Evolutionary conservation across 2,113 vertebrate genomes (phyloP).

Genomic region (Plecturocebus donacophilus): DNA sequence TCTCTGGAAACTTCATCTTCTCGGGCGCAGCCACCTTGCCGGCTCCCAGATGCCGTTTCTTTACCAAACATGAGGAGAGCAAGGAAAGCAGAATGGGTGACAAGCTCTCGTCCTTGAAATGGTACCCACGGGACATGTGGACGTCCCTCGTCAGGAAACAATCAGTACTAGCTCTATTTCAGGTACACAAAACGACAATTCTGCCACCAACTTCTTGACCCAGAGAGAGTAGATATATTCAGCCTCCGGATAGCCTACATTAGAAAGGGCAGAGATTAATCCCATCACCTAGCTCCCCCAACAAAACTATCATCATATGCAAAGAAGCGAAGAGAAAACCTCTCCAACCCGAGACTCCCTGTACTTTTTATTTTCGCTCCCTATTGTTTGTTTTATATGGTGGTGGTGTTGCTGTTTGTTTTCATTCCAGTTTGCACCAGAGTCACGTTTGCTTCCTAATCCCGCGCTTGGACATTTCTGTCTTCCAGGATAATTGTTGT

Average conservation of each 20-base stretch:
- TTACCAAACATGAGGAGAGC: neutral
- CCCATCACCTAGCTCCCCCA: neutral
- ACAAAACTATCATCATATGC: neutral
- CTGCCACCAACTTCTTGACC: neutral
- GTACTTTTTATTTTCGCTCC: neutral
- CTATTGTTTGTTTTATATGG: neutral
- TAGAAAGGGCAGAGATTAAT: neutral
- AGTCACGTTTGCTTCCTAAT: neutral
- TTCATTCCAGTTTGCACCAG: neutral
- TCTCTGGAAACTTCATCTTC: no score
- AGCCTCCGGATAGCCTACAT: neutral
- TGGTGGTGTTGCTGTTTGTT: neutral
- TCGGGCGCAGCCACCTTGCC: no score
- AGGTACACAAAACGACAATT: neutral
- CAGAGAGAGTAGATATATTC: neutral
- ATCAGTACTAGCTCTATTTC: neutral
- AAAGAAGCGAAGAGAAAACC: neutral
- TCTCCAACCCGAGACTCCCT: neutral
- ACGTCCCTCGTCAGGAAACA: neutral
- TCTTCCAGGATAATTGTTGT: neutral
- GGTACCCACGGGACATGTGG: neutral
- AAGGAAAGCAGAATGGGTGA: neutral
- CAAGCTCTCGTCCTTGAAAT: neutral
- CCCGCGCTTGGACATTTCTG: no score
- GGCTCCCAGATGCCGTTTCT: neutral